Evolutionary conservation across 2,888 invertebrate genomes (phyloP).

Genomic region (Lasioglossum vierecki): DNA sequence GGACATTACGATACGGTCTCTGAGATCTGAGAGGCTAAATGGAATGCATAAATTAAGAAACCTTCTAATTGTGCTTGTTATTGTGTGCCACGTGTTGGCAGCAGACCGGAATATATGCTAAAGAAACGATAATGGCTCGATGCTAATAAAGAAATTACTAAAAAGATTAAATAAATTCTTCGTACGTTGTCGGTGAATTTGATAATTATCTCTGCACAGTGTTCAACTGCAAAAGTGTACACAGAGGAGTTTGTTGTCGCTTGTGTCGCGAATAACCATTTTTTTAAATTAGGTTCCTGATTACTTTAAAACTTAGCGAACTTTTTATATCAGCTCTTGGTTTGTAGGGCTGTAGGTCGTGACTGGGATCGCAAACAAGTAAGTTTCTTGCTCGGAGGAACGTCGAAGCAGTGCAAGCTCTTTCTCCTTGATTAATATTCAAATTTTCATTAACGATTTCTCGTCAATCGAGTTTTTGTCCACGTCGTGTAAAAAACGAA

Average conservation of each 20-base stretch:
- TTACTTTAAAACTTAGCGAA: not conserved
- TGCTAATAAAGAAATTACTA: no score
- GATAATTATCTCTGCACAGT: not conserved
- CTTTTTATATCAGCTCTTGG: not conserved
- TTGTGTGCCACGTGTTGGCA: no score
- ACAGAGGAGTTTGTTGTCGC: not conserved
- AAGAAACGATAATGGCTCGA: no score
- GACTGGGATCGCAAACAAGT: not conserved
- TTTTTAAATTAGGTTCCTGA: not conserved
- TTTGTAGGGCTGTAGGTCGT: constrained; percentile 1
- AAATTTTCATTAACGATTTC: not conserved
- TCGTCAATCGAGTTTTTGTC: not conserved
- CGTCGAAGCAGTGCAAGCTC: not conserved
- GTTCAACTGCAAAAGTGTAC: not conserved
- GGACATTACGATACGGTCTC: no score
- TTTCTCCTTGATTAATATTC: constrained; percentile 2
- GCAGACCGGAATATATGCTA: no score
- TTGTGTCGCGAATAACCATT: not conserved
- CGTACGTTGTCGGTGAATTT: not conserved
- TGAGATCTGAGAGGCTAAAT: no score
- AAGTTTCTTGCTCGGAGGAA: constrained; percentile 2
- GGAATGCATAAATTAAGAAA: no score
- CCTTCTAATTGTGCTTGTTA: no score
- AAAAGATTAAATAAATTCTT: no score
- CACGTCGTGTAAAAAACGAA: not conserved